phyloP scores from a whole-genome alignment of 2,888 invertebrate species.

The Sericinus montela region DNA sequence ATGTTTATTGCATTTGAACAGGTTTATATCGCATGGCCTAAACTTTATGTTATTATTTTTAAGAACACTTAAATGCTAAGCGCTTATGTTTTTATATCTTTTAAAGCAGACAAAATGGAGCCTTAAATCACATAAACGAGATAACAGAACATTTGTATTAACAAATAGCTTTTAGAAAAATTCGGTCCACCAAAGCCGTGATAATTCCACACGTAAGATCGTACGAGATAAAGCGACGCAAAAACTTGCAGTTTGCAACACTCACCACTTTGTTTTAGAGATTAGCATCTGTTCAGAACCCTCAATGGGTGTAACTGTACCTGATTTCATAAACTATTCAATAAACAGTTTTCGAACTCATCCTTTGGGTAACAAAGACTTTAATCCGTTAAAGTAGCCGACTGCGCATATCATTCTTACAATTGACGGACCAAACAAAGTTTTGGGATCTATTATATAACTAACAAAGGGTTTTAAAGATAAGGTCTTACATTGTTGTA shows the following conservation, averaged over 20 bases:
- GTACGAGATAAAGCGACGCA: slow-evolving; percentile 30
- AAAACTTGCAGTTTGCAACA: slow-evolving; percentile 50
- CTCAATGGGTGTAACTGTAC: slow-evolving; percentile 74
- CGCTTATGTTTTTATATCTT: slow-evolving; percentile 29
- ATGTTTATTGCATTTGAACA: slow-evolving; percentile 11
- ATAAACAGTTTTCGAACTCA: slow-evolving; percentile 36
- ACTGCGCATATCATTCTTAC: slow-evolving; percentile 50
- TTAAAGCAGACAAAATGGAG: slow-evolving; percentile 27
- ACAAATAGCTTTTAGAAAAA: slow-evolving; percentile 28
- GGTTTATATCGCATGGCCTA: background rate
- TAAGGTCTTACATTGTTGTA: slow-evolving; percentile 42
- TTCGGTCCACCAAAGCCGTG: slow-evolving; percentile 44
- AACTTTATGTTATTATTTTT: slow-evolving; percentile 10
- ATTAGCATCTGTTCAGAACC: slow-evolving; percentile 62
- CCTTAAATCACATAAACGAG: slow-evolving; percentile 22
- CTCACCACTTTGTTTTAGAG: slow-evolving; percentile 68
- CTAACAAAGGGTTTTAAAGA: slow-evolving; percentile 48
- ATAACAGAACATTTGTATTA: slow-evolving; percentile 24
- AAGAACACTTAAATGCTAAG: slow-evolving; percentile 22
- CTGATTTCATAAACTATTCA: slow-evolving; percentile 51
- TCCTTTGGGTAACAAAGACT: slow-evolving; percentile 44
- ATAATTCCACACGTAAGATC: slow-evolving; percentile 28
- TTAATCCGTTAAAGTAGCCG: slow-evolving; percentile 77
- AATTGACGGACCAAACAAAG: slow-evolving; percentile 60
- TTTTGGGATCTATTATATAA: slow-evolving; percentile 49